Evolutionary conservation across 2,888 invertebrate genomes (phyloP), one percentile per base, ranked within the genome.

Genomic region (Drosophila nr. perissopoda): DNA sequence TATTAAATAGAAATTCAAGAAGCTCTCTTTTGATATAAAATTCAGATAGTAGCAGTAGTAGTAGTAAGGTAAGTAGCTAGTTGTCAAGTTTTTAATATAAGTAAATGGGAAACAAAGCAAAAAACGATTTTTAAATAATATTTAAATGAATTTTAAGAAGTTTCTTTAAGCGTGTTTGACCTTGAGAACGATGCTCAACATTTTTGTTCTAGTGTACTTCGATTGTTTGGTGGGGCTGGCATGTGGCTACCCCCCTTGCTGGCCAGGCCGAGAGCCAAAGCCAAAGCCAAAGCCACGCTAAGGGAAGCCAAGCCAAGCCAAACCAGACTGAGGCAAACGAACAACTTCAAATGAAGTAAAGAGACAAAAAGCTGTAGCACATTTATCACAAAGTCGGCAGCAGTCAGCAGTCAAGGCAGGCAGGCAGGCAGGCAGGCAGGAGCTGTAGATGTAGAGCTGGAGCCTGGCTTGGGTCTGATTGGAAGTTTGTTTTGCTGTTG

Each of bases 401-500:
- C 64, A 71, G 76, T 73, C 74, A 68, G 78, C 68, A 79, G 72
- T 57, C 42, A 57, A 53, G 57, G 66, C 49, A 58, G 68, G 46
- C 54, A 53, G 31, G 27, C n/a, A 53, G 57, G 66, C 49, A 58
- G 68, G 46, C 48, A 53, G 31, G 27, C 48, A 59, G 33, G 38
- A 74, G 52, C 67, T 49, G n/a, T 38, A 36, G 65, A 31, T 40
- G 21, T n/a, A n/a, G 31, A 36, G 38, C 65, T 66, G 69, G 58
- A 66, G 76, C 65, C 86, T 76, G 81, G 74, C 79, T 79, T 73
- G 79, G 84, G 85, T 87, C 85, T 87, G 85, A 86, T 86, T 86
- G 87, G 85, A 86, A 86, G 85, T 86, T 89, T 89, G 89, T 86
- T 86, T 89, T 81, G 85, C 89, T 79, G 81, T 83, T 87, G 89